phyloP scores from a whole-genome alignment of 2,113 vertebrate genomes.

The Aegithalos caudatus region DNA sequence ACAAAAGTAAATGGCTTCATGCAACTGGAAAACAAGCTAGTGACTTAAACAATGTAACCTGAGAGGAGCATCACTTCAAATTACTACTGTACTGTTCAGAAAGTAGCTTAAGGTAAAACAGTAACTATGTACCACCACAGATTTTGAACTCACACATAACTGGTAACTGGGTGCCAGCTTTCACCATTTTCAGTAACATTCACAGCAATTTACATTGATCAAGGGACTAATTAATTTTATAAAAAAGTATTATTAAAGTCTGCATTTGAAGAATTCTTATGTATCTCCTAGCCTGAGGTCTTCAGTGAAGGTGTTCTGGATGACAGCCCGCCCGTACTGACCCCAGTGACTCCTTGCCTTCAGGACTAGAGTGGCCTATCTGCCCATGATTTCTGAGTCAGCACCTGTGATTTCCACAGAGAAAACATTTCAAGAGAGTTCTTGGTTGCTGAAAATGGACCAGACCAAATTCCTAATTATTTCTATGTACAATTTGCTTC shows the following conservation, averaged over 20 bases:
- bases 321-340: background rate
- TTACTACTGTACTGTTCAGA: background rate
- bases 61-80: background rate
- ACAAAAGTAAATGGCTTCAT: background rate
- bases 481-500: background rate
- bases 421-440: background rate
- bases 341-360: background rate
- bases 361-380: background rate
- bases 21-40: background rate
- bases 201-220: background rate
- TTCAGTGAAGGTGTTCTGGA: background rate
- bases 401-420: background rate
- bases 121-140: background rate
- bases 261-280: background rate
- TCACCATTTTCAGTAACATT: background rate
- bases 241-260: background rate
- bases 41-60: background rate
- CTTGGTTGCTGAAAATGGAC: background rate
- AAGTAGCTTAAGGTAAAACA: background rate
- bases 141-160: background rate
- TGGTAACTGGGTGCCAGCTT: background rate
- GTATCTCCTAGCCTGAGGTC: background rate
- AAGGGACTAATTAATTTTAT: background rate
- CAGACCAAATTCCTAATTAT: background rate
- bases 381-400: background rate